Conservation (phyloP, 35 echinoderm and acorn worm genomes). For the Eucidaris tribuloides region DNA sequence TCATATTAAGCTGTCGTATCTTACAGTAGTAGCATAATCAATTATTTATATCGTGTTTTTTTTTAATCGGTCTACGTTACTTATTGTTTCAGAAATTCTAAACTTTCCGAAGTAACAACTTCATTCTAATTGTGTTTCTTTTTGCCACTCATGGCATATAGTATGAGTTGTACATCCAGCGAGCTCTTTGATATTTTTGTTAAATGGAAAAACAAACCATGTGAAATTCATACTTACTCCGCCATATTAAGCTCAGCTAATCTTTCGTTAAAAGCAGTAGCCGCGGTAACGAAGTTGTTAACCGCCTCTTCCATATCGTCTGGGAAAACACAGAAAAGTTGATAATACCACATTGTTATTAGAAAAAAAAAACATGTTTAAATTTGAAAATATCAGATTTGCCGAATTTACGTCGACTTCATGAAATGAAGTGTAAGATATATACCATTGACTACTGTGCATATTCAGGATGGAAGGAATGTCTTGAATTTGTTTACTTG, state of each 20-base stretch:
- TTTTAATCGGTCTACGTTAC: no score
- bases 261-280: conserved; percentile 47
- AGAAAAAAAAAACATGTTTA: neutral
- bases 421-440: neutral
- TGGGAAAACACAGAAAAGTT: neutral
- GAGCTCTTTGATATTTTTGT: no score
- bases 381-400: neutral
- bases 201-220: no score
- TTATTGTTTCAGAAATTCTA: no score
- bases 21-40: no score
- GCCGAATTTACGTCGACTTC: neutral
- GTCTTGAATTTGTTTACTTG: neutral
- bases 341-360: neutral
- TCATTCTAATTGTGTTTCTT: no score
- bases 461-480: no score
- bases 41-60: no score
- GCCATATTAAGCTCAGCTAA: conserved; percentile 30
- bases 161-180: no score
- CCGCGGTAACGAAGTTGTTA: conserved; percentile 48
- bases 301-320: conserved; percentile 59
- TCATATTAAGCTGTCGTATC: no score
- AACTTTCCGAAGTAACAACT: no score
- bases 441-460: neutral
- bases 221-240: conserved; percentile 58
- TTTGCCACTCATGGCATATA: no score